Percentiles rank a stretch among this genome's conserved stretches.
phyloP scores from a whole-genome alignment of 2,113 vertebrate species.

The Tachysurus fulvidraco region DNA sequence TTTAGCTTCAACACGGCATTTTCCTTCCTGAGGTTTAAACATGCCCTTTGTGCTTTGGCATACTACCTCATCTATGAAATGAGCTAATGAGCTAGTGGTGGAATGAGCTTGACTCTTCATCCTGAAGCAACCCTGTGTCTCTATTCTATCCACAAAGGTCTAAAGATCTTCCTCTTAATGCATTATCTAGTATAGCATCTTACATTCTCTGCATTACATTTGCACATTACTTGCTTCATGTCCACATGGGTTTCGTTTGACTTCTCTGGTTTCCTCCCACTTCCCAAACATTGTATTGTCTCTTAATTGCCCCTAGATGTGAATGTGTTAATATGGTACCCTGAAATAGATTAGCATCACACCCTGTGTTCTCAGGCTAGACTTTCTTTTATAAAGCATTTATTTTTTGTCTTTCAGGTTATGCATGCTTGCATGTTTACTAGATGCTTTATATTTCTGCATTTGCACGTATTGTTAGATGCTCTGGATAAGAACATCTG shows the following conservation, averaged over 20 bases:
- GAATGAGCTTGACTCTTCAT: neutral
- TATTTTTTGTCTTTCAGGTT: neutral
- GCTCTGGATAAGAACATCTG: neutral
- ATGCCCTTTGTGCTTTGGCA: neutral
- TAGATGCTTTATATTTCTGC: neutral
- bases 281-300: neutral
- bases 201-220: neutral
- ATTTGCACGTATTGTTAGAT: neutral
- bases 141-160: neutral
- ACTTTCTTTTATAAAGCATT: neutral
- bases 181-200: neutral
- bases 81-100: too few species aligned
- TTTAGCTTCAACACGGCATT: neutral
- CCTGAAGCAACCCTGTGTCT: neutral
- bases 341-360: neutral
- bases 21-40: neutral
- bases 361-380: neutral
- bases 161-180: neutral
- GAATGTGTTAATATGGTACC: neutral
- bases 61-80: neutral
- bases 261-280: neutral
- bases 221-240: neutral
- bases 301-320: neutral
- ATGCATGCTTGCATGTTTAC: neutral
- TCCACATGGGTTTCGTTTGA: neutral